Evolutionary conservation across 2,797 vertebrate genomes (phyloP).

Genomic region (Crenuchus spilurus): DNA sequence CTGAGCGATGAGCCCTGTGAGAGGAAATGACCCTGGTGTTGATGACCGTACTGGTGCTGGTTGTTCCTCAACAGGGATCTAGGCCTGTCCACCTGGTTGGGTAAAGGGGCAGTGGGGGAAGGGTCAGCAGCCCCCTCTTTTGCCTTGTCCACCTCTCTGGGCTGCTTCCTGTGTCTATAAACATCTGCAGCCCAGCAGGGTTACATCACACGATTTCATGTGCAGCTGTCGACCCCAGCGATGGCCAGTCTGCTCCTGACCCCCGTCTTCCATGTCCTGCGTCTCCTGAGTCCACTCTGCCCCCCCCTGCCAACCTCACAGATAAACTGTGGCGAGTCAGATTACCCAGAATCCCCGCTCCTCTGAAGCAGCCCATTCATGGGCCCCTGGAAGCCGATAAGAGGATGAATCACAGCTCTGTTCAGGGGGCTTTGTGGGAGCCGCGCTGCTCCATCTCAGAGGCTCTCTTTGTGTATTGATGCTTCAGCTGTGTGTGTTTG

Average conservation of each 20-base stretch:
- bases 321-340: conserved; percentile 55
- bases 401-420: conserved; percentile 56
- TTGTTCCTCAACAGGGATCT: conserved; percentile 41
- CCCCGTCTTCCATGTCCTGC: conserved; percentile 25
- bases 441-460: conserved; percentile 51
- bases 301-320: conserved; percentile 33
- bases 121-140: conserved; percentile 20
- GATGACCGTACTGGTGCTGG: conserved; percentile 14
- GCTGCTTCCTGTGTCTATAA: conserved; percentile 51
- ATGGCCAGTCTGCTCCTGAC: conserved; percentile 41
- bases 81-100: conserved; percentile 50
- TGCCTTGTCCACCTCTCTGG: not conserved
- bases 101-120: conserved; percentile 37
- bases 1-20: conserved; percentile 36
- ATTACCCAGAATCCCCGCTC: conserved; percentile 52
- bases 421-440: conserved; percentile 54
- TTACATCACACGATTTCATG: conserved; percentile 55
- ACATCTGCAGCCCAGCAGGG: conserved; percentile 58
- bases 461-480: conserved; percentile 57
- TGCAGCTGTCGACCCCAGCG: conserved; percentile 52
- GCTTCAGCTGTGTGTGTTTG: conserved; percentile 45
- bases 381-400: conserved; percentile 54
- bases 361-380: conserved; percentile 55
- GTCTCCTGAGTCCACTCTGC: conserved; percentile 21
- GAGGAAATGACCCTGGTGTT: conserved; percentile 35